Conservation (phyloP, 1,140 invertebrate genomes). For the Phocides pigmalion region DNA sequence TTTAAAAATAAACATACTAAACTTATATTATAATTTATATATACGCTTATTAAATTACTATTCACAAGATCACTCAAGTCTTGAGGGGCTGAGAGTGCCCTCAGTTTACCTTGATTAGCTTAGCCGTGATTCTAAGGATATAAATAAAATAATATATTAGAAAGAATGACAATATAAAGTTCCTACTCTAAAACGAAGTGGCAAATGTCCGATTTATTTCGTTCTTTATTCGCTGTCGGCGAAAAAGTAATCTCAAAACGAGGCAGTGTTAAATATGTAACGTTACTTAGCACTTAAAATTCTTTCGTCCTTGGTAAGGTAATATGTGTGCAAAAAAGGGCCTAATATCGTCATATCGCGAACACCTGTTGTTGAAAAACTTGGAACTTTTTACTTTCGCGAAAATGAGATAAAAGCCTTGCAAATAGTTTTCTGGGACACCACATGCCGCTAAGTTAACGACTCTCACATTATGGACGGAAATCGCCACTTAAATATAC, state of each 20-base stretch:
- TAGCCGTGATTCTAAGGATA: too few relatives aligned
- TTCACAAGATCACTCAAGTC: too few relatives aligned
- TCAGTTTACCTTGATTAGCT: too few relatives aligned
- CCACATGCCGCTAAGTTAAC: conserved; percentile 75
- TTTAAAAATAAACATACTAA: too few relatives aligned
- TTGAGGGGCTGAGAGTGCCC: too few relatives aligned
- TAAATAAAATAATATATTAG: too few relatives aligned
- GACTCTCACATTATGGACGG: conserved; percentile 48
- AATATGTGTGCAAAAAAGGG: conserved; percentile 45
- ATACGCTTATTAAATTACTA: too few relatives aligned
- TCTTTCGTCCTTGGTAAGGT: conserved; percentile 29
- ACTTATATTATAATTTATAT: too few relatives aligned
- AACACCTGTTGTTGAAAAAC: conserved; percentile 76
- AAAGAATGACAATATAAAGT: too few relatives aligned
- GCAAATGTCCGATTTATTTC: background rate
- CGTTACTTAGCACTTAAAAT: conserved; percentile 19
- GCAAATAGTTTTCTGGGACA: conserved; percentile 78
- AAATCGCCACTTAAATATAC: conserved; percentile 32
- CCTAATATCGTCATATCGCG: conserved; percentile 62
- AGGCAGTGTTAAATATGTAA: conserved; percentile 27
- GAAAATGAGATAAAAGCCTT: conserved; percentile 80
- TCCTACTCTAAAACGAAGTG: too few relatives aligned
- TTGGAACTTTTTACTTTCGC: conserved; percentile 78
- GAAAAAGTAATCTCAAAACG: conserved; percentile 8
- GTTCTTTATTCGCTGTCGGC: background rate